Conservation (phyloP, 1,140 invertebrate species). For the Alviniconcha marisindica region DNA sequence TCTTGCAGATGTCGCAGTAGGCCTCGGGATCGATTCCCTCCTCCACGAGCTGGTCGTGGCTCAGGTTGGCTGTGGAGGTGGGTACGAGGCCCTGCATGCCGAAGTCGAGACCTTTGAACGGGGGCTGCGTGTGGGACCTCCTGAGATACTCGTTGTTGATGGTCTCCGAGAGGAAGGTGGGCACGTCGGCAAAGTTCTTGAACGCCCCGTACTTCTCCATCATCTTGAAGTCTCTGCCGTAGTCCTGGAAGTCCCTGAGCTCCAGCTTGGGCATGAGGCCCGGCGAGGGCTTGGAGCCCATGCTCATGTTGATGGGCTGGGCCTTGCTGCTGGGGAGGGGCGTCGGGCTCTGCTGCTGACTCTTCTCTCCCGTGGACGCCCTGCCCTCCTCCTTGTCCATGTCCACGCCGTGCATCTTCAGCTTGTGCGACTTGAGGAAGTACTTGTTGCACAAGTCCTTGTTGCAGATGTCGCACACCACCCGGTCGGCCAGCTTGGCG, state of each 20-base stretch:
- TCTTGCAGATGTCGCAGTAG: conserved; percentile 85
- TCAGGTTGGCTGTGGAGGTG: conserved; percentile 60
- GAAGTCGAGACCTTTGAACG: conserved; percentile 46
- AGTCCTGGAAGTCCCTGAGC: conserved; percentile 22
- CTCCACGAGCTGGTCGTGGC: conserved; percentile 71
- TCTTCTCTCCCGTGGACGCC: not conserved
- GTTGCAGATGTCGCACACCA: conserved; percentile 98
- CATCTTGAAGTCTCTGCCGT: conserved; percentile 27
- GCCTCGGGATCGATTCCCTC: conserved; percentile 88
- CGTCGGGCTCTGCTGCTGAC: conserved; percentile 19
- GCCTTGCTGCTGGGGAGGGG: not conserved
- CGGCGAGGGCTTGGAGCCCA: not conserved
- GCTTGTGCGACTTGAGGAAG: conserved; percentile 99
- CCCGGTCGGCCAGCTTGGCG: conserved; percentile 79
- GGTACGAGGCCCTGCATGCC: conserved; percentile 12
- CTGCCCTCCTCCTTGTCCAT: conserved; percentile 16
- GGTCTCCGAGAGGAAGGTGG: conserved; percentile 42
- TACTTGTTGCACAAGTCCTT: conserved; percentile 99
- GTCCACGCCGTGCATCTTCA: conserved; percentile 97
- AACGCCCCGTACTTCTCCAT: conserved; percentile 34
- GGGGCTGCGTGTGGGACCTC: conserved; percentile 29
- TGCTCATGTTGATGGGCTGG: conserved; percentile 28
- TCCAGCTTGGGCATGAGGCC: conserved; percentile 32
- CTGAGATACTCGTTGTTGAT: conserved; percentile 45
- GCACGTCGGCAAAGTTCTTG: conserved; percentile 43